These are phyloP conservation scores for Scaptomyza hsui DNA, from an alignment of 1,140 invertebrate species.

Conservation along the genomic window DNA sequence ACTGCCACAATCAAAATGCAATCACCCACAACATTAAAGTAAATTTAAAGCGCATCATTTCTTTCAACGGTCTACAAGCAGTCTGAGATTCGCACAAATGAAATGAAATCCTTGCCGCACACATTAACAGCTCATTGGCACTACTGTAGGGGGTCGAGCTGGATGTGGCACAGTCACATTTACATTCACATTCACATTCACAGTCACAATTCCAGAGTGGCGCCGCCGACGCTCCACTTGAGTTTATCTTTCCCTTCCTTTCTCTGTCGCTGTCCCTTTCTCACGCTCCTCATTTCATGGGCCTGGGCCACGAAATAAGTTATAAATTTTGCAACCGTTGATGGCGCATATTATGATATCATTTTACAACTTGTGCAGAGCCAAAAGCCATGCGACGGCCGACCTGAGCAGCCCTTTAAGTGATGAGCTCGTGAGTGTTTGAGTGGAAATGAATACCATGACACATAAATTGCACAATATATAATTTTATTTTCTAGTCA, in stretches of 20 bases:
- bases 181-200: constrained; percentile 38
- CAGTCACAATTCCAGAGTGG: constrained; percentile 55
- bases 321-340: constrained; percentile 83
- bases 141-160: constrained; percentile 74
- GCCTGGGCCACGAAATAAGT: constrained; percentile 65
- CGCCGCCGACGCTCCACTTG: constrained; percentile 69
- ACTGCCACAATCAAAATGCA: constrained; percentile 69
- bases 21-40: constrained; percentile 79
- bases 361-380: constrained; percentile 80
- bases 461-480: too few relatives aligned
- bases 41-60: constrained; percentile 57
- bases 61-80: background rate
- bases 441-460: background rate
- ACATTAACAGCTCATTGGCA: constrained; percentile 81
- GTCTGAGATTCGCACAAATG: constrained; percentile 49
- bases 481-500: too few relatives aligned
- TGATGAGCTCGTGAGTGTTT: constrained; percentile 40
- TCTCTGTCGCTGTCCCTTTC: constrained; percentile 13
- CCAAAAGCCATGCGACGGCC: constrained; percentile 37
- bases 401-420: constrained; percentile 29
- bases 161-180: constrained; percentile 16
- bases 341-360: constrained; percentile 82
- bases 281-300: constrained; percentile 18
- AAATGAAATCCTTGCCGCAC: constrained; percentile 80
- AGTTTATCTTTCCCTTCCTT: constrained; percentile 19